phyloP scores from a whole-genome alignment of 2,888 invertebrate genomes.

The Leptinotarsa tumamoca region DNA sequence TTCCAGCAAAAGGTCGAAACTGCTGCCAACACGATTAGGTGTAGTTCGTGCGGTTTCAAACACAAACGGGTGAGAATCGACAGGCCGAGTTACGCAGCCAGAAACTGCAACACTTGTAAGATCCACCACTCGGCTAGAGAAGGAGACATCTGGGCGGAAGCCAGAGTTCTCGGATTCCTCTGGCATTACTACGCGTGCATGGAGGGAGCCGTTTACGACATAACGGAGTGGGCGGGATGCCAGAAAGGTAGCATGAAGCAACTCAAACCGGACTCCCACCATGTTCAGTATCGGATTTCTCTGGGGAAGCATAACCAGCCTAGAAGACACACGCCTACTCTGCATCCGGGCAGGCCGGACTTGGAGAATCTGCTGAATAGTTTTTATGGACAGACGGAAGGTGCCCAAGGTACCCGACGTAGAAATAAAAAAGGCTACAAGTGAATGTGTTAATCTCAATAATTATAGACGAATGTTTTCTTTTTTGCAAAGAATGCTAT shows the following conservation, averaged over 20 bases:
- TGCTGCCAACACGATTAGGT: conserved; percentile 93
- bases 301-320: conserved; percentile 71
- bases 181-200: conserved; percentile 97
- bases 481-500: conserved; percentile 44
- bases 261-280: conserved; percentile 90
- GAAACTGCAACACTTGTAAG: conserved; percentile 91
- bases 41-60: conserved; percentile 92
- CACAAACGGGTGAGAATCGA: conserved; percentile 89
- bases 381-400: conserved; percentile 76
- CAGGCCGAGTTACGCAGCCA: conserved; percentile 90
- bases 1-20: conserved; percentile 94
- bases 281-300: conserved; percentile 89
- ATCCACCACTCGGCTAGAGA: conserved; percentile 91
- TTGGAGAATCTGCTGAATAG: conserved; percentile 86
- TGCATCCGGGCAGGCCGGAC: conserved; percentile 77
- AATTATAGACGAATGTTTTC: conserved; percentile 39
- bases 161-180: conserved; percentile 82
- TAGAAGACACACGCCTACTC: conserved; percentile 53
- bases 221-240: conserved; percentile 97
- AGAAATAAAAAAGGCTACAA: conserved; percentile 60
- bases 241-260: conserved; percentile 85
- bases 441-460: conserved; percentile 49
- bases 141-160: conserved; percentile 98
- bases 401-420: conserved; percentile 56
- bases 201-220: conserved; percentile 95